Evolutionary conservation across 2,113 vertebrate genomes (phyloP).

Genomic region (Thamnophis sirtalis): DNA sequence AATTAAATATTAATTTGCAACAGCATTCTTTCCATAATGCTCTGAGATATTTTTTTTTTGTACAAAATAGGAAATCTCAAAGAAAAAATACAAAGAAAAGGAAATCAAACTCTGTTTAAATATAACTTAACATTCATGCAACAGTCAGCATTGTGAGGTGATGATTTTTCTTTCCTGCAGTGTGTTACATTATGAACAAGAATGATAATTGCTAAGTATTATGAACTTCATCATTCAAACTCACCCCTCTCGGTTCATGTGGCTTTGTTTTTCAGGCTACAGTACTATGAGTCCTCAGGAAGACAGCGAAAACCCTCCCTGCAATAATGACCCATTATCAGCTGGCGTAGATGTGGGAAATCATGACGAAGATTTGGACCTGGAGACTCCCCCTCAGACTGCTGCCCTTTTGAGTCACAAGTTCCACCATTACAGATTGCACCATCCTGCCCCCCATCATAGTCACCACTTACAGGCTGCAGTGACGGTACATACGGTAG

Average conservation of each 20-base stretch:
- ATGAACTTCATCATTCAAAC: background rate
- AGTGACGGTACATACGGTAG: conserved; percentile 94
- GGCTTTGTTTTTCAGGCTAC: conserved; percentile 76
- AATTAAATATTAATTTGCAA: background rate
- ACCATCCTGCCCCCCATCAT: conserved; percentile 85
- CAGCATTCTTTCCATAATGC: accelerated
- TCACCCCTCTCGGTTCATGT: background rate
- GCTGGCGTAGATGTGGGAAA: conserved; percentile 91
- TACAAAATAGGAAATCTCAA: background rate
- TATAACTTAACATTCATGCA: accelerated
- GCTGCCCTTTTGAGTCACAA: conserved; percentile 94
- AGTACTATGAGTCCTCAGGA: conserved; percentile 99
- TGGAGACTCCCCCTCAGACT: conserved; percentile 93
- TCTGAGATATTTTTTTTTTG: background rate
- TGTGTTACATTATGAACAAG: background rate
- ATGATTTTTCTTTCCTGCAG: background rate
- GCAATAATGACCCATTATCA: conserved; percentile 89
- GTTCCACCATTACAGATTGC: conserved; percentile 88
- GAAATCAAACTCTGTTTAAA: background rate
- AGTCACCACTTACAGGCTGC: conserved; percentile 93
- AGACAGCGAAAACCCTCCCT: conserved; percentile 94
- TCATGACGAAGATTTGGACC: conserved; percentile 93
- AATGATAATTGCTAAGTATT: background rate
- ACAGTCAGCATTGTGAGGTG: background rate
- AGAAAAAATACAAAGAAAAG: background rate